Base-by-base conservation (phyloP, 2,888 invertebrate genomes). In the Stenurella melanura region DNA sequence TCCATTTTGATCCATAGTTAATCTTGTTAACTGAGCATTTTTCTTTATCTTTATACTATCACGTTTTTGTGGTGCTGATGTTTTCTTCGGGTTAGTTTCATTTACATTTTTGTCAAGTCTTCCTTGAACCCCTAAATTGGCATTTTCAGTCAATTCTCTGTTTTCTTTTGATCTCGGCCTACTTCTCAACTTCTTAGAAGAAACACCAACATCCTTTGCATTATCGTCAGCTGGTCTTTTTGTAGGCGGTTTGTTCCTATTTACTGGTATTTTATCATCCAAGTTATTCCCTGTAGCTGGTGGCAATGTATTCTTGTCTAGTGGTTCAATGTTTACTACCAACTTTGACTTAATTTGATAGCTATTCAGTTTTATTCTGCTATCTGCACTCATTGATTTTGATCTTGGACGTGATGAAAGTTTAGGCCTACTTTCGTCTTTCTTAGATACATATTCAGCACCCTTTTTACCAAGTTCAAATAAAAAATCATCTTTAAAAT, bases 401-500 rank as follows among this genome's bases (percentile, higher is more conserved):
- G 66, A 75, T 19, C 71, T 66, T 19, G 71, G 70, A 18, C 66
- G 42, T 7, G 19, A 71, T 15, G 30, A 6, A 15, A 34, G 38
- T 50, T 73, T 58, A 38, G n/a, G n/a, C 17, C 12, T 15, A 11
- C 50, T 56, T 15, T 21, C 56, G 6, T 63, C 26, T 21, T 15
- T 12, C 21, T 50, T 18, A 18, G 21, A 9, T 1, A 18, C 12
- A 34, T n/a, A 42, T 42, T 63, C 17, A n/a, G 18, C 19, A 9
- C 26, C 54, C 11, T 21, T 34, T 18, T 54, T 26, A 1, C 18
- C 38, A 21, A 61, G 54, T n/a, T 38, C 26, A 17, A 54, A 63
- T 17, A 72, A 54, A 18, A 63, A 72, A 50, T 75, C 57, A 34
- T 71, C 60, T 66, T 60, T 66, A 50, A 71, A 75, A 34, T 75